Percentiles rank a stretch among this genome's conserved stretches.
These are phyloP conservation scores for Aphis craccivora DNA, from an alignment of 1,140 invertebrate species.

Conservation along the genomic window DNA sequence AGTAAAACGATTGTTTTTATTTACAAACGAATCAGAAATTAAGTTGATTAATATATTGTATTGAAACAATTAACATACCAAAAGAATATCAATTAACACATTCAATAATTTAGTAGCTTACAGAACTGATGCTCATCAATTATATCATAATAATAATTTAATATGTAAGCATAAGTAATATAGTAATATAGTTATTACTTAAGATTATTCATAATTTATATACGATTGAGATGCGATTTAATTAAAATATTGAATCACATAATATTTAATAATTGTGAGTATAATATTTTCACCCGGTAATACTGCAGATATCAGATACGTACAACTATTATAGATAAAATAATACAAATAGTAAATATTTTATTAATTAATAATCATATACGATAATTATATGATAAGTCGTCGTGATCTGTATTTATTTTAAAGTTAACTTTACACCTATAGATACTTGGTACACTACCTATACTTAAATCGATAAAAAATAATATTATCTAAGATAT, in stretches of 20 bases:
- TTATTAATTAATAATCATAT: neutral
- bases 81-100: neutral
- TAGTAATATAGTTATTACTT: neutral
- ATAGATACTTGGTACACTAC: no score
- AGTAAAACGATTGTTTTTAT: neutral
- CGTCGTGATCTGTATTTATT: neutral
- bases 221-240: neutral
- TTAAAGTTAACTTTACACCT: neutral
- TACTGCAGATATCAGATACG: neutral
- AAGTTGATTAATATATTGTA: neutral
- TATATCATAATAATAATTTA: neutral
- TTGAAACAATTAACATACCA: neutral
- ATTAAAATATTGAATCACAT: neutral
- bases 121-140: neutral
- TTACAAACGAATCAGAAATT: neutral
- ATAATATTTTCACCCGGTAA: neutral
- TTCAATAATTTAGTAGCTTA: neutral
- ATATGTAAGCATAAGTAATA: neutral
- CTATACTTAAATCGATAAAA: neutral
- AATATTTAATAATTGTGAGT: neutral
- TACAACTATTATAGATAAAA: neutral
- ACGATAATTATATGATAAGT: neutral
- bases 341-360: no score
- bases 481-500: neutral
- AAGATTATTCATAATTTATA: neutral